These are phyloP conservation scores for Chromoteleia sp. DNA, from an alignment of 2,888 invertebrate species.

Conservation along the genomic window DNA sequence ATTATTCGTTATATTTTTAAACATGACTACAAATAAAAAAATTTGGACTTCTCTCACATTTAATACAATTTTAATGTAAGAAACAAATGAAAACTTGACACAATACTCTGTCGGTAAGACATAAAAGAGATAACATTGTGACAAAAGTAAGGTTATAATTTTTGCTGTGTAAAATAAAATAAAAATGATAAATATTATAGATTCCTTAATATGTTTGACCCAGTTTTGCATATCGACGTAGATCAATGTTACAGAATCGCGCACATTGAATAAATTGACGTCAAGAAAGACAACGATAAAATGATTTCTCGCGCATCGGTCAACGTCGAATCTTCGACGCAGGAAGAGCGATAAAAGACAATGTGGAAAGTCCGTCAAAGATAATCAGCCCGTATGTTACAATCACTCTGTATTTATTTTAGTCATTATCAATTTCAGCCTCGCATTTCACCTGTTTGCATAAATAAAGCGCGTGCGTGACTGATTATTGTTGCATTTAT, in stretches of 20 bases:
- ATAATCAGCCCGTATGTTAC: constrained; percentile 84
- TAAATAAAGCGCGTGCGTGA: constrained; percentile 72
- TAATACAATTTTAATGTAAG: too few relatives aligned
- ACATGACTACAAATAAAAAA: too few relatives aligned
- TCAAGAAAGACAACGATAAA: constrained; percentile 34
- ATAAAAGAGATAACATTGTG: too few relatives aligned
- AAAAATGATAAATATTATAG: too few relatives aligned
- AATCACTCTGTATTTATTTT: constrained; percentile 84
- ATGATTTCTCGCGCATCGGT: constrained; percentile 55
- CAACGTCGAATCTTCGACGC: constrained; percentile 60
- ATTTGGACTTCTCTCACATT: too few relatives aligned
- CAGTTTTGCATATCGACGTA: constrained; percentile 5
- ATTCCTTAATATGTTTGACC: neutral
- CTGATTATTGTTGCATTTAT: constrained; percentile 63
- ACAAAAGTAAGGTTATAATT: too few relatives aligned
- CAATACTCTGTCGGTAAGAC: too few relatives aligned
- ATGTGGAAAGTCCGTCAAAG: constrained; percentile 82
- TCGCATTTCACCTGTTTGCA: constrained; percentile 79
- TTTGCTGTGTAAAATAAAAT: too few relatives aligned
- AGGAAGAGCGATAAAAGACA: constrained; percentile 78
- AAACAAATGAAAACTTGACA: too few relatives aligned
- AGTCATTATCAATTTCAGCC: constrained; percentile 81
- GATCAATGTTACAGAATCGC: constrained; percentile 8
- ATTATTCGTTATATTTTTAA: too few relatives aligned
- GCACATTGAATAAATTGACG: constrained; percentile 4